Percentiles rank a stretch among this genome's conserved stretches.
These are phyloP conservation scores for Gymnosoma rotundatum DNA, from an alignment of 2,888 invertebrate genomes.

Conservation along the genomic window DNA sequence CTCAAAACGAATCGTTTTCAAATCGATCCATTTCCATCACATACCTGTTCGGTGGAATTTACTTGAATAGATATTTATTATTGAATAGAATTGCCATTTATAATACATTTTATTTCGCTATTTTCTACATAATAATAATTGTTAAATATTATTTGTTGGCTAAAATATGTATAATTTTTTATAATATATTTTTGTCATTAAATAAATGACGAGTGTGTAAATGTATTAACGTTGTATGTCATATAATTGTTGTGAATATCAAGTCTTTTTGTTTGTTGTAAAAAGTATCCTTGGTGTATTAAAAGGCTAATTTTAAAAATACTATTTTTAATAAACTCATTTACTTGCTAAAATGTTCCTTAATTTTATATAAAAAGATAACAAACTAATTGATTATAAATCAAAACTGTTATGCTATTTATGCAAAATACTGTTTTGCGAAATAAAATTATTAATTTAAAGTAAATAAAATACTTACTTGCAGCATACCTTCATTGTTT, in stretches of 20 bases:
- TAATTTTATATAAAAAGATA: neutral
- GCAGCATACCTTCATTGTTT: no score
- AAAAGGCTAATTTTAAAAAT: neutral
- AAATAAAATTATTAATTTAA: constrained; percentile 10
- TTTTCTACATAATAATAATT: constrained; percentile 34
- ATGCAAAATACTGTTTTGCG: no score
- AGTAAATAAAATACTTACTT: no score
- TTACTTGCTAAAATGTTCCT: no score
- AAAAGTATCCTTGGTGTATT: constrained; percentile 28
- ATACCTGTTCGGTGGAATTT: no score
- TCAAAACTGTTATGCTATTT: no score
- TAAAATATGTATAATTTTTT: constrained; percentile 12
- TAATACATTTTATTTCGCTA: constrained; percentile 12
- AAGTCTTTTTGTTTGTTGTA: constrained; percentile 43
- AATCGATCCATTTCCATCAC: no score
- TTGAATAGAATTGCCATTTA: neutral
- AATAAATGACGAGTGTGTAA: constrained; percentile 3
- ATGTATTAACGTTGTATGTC: constrained; percentile 16
- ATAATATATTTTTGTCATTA: constrained; percentile 14
- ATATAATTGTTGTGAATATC: constrained; percentile 30
- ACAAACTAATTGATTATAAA: neutral
- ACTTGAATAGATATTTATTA: no score
- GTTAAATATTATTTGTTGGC: constrained; percentile 45
- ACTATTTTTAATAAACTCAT: neutral
- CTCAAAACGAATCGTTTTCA: no score